phyloP scores from a whole-genome alignment of 1,140 invertebrate genomes.

The Neotoxoptera formosana region DNA sequence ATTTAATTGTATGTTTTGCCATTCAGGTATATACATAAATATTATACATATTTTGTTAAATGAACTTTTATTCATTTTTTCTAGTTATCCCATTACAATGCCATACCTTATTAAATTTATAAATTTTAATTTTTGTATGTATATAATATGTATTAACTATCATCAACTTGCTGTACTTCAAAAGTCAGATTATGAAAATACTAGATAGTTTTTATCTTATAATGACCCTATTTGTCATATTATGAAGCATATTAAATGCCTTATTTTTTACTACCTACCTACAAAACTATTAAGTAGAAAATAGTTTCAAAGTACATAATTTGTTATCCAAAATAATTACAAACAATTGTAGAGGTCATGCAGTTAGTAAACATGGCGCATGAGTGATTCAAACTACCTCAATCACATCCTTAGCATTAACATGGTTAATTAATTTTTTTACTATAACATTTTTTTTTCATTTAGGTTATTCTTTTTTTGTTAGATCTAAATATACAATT shows the following conservation, averaged over 20 bases:
- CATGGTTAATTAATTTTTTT: background rate
- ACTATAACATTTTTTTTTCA: background rate
- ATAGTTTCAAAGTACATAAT: conserved; percentile 42
- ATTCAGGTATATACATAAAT: background rate
- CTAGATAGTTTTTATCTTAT: background rate
- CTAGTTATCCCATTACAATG: background rate
- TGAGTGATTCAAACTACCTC: background rate
- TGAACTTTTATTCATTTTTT: background rate
- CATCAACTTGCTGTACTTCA: background rate
- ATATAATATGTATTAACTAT: background rate
- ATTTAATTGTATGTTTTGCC: background rate
- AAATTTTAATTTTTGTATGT: background rate
- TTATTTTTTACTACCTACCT: background rate
- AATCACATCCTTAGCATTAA: background rate
- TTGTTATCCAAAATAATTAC: conserved; percentile 39
- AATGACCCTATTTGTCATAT: background rate
- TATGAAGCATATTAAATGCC: background rate
- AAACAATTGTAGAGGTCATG: conserved; percentile 14
- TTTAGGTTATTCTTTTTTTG: background rate
- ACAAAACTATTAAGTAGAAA: background rate
- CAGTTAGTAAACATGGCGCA: background rate
- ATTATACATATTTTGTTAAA: background rate
- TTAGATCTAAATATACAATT: background rate
- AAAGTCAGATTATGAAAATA: conserved; percentile 11
- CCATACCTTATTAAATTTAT: background rate